Percentiles rank a stretch among this genome's conserved stretches.
Conservation (phyloP, 2,113 vertebrate genomes). For the Lepus europaeus region DNA sequence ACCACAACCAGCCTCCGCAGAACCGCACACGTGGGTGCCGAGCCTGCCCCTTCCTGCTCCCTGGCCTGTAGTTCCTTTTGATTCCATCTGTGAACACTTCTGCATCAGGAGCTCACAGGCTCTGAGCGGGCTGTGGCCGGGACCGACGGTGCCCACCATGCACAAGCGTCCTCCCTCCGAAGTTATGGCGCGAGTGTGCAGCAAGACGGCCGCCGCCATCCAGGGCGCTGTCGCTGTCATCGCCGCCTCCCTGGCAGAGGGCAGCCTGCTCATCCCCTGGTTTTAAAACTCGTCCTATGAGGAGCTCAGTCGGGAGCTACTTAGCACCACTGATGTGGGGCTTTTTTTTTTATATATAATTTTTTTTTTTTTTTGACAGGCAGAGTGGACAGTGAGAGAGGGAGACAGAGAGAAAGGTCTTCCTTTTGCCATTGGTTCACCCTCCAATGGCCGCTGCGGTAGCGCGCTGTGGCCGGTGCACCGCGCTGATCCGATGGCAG, state of each 20-base stretch:
- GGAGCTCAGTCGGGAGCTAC: constrained; percentile 55
- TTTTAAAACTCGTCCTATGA: constrained; percentile 51
- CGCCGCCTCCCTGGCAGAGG: fast-evolving
- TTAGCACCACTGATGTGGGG: constrained; percentile 57
- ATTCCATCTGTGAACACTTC: neutral
- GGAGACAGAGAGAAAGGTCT: too few relatives aligned
- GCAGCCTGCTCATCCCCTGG: neutral
- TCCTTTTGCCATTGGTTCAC: too few relatives aligned
- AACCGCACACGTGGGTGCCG: neutral
- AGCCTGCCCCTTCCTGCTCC: neutral
- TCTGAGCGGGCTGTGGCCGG: neutral
- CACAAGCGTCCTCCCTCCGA: neutral
- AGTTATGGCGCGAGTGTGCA: neutral
- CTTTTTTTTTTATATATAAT: neutral
- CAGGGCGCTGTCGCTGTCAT: fast-evolving
- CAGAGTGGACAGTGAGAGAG: too few relatives aligned
- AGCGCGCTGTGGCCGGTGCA: too few relatives aligned
- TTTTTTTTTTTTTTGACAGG: too few relatives aligned
- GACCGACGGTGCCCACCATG: fast-evolving
- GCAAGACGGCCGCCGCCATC: neutral
- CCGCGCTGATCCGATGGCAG: too few relatives aligned
- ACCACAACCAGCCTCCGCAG: neutral
- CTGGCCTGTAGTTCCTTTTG: neutral
- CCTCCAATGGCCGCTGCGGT: too few relatives aligned
- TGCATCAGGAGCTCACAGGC: neutral